Conservation (phyloP, 1,140 invertebrate species). For the Eubasilissa regina region DNA sequence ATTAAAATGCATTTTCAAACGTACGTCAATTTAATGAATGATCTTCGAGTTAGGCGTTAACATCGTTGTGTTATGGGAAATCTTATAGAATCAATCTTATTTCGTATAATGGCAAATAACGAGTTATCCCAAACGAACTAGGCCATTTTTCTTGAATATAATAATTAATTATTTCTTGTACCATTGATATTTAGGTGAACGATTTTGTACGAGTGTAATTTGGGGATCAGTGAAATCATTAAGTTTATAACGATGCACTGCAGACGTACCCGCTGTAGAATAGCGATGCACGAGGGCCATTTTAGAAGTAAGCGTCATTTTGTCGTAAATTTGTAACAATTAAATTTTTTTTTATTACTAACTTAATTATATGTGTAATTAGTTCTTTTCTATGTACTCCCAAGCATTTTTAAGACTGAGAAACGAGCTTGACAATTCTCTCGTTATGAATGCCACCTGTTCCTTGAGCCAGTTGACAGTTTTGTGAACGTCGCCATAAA, state of each 20-base stretch:
- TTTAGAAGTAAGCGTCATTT: too few relatives aligned
- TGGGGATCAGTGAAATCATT: slow-evolving; percentile 5
- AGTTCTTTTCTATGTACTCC: too few relatives aligned
- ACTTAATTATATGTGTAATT: too few relatives aligned
- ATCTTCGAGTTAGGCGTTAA: slow-evolving; percentile 4
- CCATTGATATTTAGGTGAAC: neutral
- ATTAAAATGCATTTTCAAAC: neutral
- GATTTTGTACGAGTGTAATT: neutral
- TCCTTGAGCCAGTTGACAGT: too few relatives aligned
- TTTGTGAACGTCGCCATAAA: too few relatives aligned
- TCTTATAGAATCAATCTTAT: neutral
- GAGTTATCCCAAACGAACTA: neutral
- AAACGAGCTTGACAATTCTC: too few relatives aligned
- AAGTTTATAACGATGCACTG: neutral
- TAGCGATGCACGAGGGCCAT: too few relatives aligned
- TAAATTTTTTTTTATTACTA: too few relatives aligned
- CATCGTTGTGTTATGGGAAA: neutral
- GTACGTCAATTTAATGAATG: neutral
- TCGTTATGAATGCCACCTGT: too few relatives aligned
- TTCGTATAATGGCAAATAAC: slow-evolving; percentile 7
- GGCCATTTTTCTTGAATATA: slow-evolving; percentile 12
- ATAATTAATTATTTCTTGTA: slow-evolving; percentile 8
- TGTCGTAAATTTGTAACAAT: too few relatives aligned
- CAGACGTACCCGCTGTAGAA: too few relatives aligned
- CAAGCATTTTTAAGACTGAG: too few relatives aligned